Evolutionary conservation across 2,797 vertebrate species (phyloP), one percentile per base, ranked within the genome.

Genomic region (Hephaestus fuliginosus): DNA sequence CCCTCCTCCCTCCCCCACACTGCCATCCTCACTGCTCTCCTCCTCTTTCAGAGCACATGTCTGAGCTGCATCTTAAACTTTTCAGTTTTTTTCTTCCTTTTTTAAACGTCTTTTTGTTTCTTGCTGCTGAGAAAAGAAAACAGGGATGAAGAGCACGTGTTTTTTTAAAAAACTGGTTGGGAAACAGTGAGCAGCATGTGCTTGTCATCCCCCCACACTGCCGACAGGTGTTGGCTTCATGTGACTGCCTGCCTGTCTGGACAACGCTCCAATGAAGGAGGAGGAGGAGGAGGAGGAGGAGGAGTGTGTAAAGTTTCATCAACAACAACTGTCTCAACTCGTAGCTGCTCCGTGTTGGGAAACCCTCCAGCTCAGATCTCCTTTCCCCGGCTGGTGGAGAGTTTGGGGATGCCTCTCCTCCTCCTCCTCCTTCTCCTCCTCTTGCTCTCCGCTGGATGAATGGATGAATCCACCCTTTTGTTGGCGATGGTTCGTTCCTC

Each of bases 401-500:
- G 83, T 49, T 63, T 62, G 53, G 89, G 92, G 93, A 95, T 94
- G 92, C 90, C 88, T 93, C 75, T 91, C 85, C 73, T 80, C 85
- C 83, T 68, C 75, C 88, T 83, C 84, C 55, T 80, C 85, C 83
- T 68, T 74, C 88, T 83, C 84, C 55, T 89, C 71, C 88, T 73
- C 39, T 68, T 91, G 81, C 63, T 65, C 76, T 78, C 70, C 68
- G 9, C 75, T 85, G 69, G 86, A 87, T 91, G 86, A 93, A 90
- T 96, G 96, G 95, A 95, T 95, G 93, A 95, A 95, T 96, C 95
- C 96, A 95, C 95, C 96, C 96, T 96, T 95, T 95, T 95, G 96
- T 96, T 96, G 86, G 86, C 93, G 96, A 96, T 95, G 88, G 95
- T 83, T 94, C 83, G 90, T 97, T 95, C 95, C 96, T 77, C 82